Base-by-base conservation (phyloP, 2,113 vertebrate genomes). In the Perca schrenkii region DNA sequence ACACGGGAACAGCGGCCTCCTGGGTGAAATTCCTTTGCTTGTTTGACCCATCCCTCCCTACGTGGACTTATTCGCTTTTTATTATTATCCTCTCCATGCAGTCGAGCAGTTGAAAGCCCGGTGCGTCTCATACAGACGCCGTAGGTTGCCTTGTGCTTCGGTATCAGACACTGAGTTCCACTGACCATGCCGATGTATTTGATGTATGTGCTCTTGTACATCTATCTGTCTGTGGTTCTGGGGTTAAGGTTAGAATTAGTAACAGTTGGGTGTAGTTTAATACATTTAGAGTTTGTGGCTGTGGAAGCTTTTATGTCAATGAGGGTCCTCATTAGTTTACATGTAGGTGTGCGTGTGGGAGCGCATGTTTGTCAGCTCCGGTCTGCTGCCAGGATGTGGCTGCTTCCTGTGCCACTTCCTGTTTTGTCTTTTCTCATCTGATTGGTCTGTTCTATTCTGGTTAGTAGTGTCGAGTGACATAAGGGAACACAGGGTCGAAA, bases 401-500 rank as follows among this genome's bases (percentile, higher is more conserved):
- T 72, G 80, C 53, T 93, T 92, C 88, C 89, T 86, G 71, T 76
- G 63, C 43, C 47, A 81, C 82, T 90, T 93, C 93, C 92, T 93
- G 91, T 91, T 89, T 76, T 82, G 79, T 77, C 77, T 87, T 10
- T 11, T 17, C 16, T 47, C 31, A 11, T 75, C 64, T 89, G 86
- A 90, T 88, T 86, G 89, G 78, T 80, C 21, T 6, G 13, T 83
- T 84, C 73, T 90, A 71, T 90, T 88, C 77, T 74, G 56, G 83
- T 76, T 54, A 6, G 13, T 15, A 0, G 17, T 76, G 85, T 64
- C 1, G 57, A 90, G 62, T 69, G 74, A 75, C 1, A 57, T 4
- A 40, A 49, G 31, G 57, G 4, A 56, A 52, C 14, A 10, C 10
- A 22, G 19, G 43, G 21, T 46, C 2, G 0, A 62, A 74, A 36